These are phyloP conservation scores for Ctenicera cuprea DNA, from an alignment of 2,888 invertebrate species.

Conservation along the genomic window DNA sequence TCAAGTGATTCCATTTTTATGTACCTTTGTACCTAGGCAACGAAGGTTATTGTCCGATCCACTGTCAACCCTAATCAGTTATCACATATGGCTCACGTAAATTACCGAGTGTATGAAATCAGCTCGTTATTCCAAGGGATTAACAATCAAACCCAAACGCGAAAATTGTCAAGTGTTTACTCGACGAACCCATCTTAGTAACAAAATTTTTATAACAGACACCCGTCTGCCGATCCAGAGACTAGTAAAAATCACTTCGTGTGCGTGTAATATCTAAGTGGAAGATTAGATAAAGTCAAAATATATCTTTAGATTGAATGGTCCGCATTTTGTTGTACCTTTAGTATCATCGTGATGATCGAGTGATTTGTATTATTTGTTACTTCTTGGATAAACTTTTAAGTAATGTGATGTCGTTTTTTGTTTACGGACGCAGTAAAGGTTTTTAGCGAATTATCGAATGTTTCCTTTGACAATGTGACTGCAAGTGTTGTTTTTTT, in stretches of 20 bases:
- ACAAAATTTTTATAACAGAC: slow-evolving; percentile 1
- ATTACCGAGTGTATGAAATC: neutral
- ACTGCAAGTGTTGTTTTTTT: neutral
- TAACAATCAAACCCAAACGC: neutral
- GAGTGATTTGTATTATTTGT: slow-evolving; percentile 13
- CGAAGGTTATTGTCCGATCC: neutral
- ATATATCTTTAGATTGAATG: slow-evolving; percentile 33
- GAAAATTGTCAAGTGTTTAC: neutral
- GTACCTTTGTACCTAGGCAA: neutral
- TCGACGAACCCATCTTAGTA: slow-evolving; percentile 8
- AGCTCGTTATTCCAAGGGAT: neutral
- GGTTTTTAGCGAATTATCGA: neutral
- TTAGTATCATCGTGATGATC: slow-evolving; percentile 30
- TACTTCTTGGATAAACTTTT: neutral
- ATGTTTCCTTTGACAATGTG: neutral
- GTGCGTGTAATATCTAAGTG: slow-evolving; percentile 25
- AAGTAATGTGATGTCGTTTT: neutral
- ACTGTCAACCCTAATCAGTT: neutral
- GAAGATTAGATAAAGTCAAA: slow-evolving; percentile 37
- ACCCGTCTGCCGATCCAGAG: slow-evolving; percentile 1
- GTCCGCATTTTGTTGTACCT: slow-evolving; percentile 26
- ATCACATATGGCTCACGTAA: slow-evolving; percentile 1
- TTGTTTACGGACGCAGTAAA: neutral
- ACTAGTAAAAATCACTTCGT: slow-evolving; percentile 10
- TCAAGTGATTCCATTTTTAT: neutral